Evolutionary conservation across 2,888 invertebrate species (phyloP), one percentile per base, ranked within the genome.

Genomic region (Eupithecia centaureata): DNA sequence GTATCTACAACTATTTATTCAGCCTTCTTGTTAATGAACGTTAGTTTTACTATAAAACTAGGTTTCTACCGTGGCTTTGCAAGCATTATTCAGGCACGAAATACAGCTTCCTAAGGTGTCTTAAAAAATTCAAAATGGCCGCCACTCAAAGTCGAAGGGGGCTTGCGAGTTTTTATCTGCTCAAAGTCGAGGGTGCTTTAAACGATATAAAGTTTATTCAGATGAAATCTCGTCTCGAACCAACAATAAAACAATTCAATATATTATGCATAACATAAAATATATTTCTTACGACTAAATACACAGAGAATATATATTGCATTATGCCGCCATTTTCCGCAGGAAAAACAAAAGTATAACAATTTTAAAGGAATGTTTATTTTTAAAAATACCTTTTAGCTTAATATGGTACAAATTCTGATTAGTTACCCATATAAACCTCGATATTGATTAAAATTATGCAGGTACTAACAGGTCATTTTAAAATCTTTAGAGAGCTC

Each of bases 281-380:
- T 86, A 86, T 85, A 84, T 85, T 84, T 81, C 85, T 85, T 86
- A 86, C 38, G 58, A 30, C 81, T 85, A 84, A 78, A 76, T 76
- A 80, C 74, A 81, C 77, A 80, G 77, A 78, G 76, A 76, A 74
- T 57, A 71, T 54, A 63, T 61, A 56, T 63, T 52, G 62, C 61
- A 51, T 47, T 47, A 47, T n/a, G 22, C 22, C 47, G 22, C 47
- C 47, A n/a, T 42, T 42, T 18, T 5, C 10, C 22, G 22, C 8
- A 10, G 42, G 42, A 18, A 42, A 22, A 42, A 42, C 18, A 47
- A 47, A 47, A 22, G 10, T 22, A 47, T 47, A 47, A 47, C 47
- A 47, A 47, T 47, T 22, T 42, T 47, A 4, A 47, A 47, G 47
- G 47, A 47, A 47, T 47, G 47, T 47, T 22, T 22, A 42, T 18